Evolutionary conservation across 2,797 vertebrate genomes (phyloP).

Genomic region (Microchirus variegatus): DNA sequence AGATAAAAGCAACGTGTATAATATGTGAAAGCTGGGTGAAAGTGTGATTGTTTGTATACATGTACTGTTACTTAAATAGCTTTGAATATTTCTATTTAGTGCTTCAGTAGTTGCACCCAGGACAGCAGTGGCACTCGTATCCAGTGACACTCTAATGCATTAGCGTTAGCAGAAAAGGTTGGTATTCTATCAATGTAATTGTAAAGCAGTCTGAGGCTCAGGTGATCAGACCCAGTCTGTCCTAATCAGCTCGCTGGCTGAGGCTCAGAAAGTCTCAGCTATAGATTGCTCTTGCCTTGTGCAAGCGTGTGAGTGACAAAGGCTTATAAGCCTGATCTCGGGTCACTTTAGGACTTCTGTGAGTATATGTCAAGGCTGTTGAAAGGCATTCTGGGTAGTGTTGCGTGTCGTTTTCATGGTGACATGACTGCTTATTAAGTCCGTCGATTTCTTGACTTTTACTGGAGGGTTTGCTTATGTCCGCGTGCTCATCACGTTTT

Average conservation of each 20-base stretch:
- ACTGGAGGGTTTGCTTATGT: constrained; percentile 64
- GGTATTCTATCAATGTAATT: constrained; percentile 56
- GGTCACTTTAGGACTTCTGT: constrained; percentile 52
- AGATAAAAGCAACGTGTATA: constrained; percentile 74
- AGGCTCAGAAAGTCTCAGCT: constrained; percentile 46
- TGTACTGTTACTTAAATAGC: constrained; percentile 50
- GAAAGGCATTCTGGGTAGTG: constrained; percentile 67
- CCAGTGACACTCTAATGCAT: constrained; percentile 26
- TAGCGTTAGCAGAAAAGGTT: constrained; percentile 62
- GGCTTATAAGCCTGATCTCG: constrained; percentile 49
- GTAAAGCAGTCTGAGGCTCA: constrained; percentile 50
- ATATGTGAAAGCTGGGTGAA: constrained; percentile 49
- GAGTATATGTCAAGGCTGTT: constrained; percentile 33
- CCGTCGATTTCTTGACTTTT: constrained; percentile 61
- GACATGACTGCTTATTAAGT: constrained; percentile 63
- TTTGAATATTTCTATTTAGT: constrained; percentile 41
- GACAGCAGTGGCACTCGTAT: constrained; percentile 24
- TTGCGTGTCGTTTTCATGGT: constrained; percentile 64
- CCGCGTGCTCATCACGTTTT: constrained; percentile 45
- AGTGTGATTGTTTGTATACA: constrained; percentile 55
- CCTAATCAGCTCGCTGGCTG: constrained; percentile 47
- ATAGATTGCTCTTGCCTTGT: constrained; percentile 27
- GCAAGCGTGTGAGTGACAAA: constrained; percentile 46
- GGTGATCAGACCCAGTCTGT: constrained; percentile 58
- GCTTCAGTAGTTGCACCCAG: constrained; percentile 27